Conservation (phyloP, 2,797 vertebrate species). For the Phaenicophaeus curvirostris region DNA sequence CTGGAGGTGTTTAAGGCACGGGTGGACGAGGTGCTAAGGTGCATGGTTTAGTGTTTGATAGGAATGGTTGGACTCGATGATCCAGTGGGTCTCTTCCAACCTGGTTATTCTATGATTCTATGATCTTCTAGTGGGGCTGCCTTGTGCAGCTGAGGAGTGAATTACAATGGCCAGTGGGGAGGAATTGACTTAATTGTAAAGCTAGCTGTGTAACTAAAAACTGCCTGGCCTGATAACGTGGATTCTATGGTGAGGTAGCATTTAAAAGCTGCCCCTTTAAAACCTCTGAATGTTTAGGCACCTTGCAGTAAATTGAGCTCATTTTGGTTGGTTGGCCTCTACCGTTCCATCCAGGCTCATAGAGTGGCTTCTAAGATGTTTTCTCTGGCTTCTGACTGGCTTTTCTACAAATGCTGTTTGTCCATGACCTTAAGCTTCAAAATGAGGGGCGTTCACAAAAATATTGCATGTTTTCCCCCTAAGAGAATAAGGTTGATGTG, state of each 20-base stretch:
- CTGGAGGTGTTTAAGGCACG: too few species aligned
- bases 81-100: too few species aligned
- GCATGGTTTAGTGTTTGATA: too few species aligned
- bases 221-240: rapidly evolving
- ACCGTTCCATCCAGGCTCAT: not conserved
- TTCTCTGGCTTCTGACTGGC: not conserved
- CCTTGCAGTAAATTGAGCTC: not conserved
- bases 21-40: too few species aligned
- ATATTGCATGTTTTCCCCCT: not conserved
- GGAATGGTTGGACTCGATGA: too few species aligned
- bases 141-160: too few species aligned
- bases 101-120: too few species aligned
- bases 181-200: not conserved
- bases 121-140: too few species aligned
- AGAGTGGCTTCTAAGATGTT: not conserved
- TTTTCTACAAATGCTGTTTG: not conserved
- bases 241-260: not conserved
- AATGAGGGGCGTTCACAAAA: not conserved
- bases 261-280: not conserved
- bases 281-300: not conserved
- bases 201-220: not conserved
- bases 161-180: too few species aligned
- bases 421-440: not conserved
- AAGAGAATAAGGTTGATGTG: not conserved
- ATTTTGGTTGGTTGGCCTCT: not conserved